These are phyloP conservation scores for Eulemur rufifrons DNA, from an alignment of 2,113 vertebrate genomes.

Conservation along the genomic window DNA sequence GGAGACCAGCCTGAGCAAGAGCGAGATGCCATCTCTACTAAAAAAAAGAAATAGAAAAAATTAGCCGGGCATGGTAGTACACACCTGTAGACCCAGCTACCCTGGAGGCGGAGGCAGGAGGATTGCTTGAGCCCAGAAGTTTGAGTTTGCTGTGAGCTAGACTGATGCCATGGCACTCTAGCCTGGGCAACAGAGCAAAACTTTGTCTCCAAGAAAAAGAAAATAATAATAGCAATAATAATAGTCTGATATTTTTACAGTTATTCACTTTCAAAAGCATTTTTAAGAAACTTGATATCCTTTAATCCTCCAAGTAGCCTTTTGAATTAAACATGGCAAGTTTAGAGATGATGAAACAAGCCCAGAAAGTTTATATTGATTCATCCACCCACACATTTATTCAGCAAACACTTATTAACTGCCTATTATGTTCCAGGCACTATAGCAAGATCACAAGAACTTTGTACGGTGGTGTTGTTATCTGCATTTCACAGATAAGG, in stretches of 20 bases:
- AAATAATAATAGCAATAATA: background rate
- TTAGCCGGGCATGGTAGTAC: too few species aligned
- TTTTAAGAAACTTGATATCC: background rate
- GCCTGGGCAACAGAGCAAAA: too few species aligned
- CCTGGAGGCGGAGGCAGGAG: too few species aligned
- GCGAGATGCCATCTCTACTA: too few species aligned
- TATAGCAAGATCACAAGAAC: background rate
- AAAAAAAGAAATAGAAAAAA: too few species aligned
- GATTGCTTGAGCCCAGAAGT: too few species aligned
- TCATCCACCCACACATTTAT: background rate
- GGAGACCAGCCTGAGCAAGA: too few species aligned
- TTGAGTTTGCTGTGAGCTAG: too few species aligned
- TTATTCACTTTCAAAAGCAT: background rate
- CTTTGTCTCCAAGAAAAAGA: too few species aligned
- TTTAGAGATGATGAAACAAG: background rate
- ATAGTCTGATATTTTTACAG: background rate
- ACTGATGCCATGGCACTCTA: too few species aligned
- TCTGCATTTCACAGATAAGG: background rate
- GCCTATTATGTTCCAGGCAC: background rate
- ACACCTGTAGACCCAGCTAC: too few species aligned
- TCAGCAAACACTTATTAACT: background rate
- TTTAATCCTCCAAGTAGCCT: background rate
- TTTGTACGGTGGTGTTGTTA: background rate
- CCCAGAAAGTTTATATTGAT: constrained; percentile 8
- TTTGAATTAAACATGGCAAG: background rate